Percentiles rank a stretch among this genome's conserved stretches.
phyloP scores from a whole-genome alignment of 2,888 invertebrate species.

The Gymnocheta viridis region DNA sequence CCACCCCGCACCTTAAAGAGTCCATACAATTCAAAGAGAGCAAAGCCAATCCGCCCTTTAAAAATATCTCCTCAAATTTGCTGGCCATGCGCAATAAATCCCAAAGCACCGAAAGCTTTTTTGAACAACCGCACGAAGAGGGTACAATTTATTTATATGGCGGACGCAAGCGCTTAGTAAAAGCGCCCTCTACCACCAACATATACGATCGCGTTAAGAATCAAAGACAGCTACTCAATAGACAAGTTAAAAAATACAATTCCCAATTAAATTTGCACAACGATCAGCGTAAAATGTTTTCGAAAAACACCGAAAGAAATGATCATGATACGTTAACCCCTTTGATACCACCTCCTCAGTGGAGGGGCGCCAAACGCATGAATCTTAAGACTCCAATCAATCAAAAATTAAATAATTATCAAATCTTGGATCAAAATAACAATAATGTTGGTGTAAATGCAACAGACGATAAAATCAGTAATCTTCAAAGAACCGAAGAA shows the following conservation, averaged over 20 bases:
- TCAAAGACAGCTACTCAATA: constrained; percentile 17
- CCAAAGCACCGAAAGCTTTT: constrained; percentile 81
- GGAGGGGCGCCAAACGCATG: constrained; percentile 62
- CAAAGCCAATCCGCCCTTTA: constrained; percentile 15
- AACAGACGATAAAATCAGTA: constrained; percentile 30
- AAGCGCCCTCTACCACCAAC: constrained; percentile 75
- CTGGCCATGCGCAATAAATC: constrained; percentile 76
- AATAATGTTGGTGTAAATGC: constrained; percentile 61
- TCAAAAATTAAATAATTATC: constrained; percentile 38
- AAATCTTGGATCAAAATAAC: constrained; percentile 55
- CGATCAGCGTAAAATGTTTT: neutral
- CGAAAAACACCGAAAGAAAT: constrained; percentile 55
- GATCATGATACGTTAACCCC: constrained; percentile 58
- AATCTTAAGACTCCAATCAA: constrained; percentile 42
- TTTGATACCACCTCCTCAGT: constrained; percentile 55
- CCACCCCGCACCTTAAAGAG: constrained; percentile 52
- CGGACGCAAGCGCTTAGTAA: constrained; percentile 76
- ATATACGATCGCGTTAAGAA: constrained; percentile 78
- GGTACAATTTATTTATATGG: constrained; percentile 79
- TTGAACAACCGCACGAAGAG: constrained; percentile 80
- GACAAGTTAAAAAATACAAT: constrained; percentile 53
- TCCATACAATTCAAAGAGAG: constrained; percentile 6
- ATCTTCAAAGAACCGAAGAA: constrained; percentile 71
- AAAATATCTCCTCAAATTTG: constrained; percentile 51
- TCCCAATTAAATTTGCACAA: constrained; percentile 52